phyloP scores from a whole-genome alignment of 2,113 vertebrate species.

The Tragelaphus imberbis region DNA sequence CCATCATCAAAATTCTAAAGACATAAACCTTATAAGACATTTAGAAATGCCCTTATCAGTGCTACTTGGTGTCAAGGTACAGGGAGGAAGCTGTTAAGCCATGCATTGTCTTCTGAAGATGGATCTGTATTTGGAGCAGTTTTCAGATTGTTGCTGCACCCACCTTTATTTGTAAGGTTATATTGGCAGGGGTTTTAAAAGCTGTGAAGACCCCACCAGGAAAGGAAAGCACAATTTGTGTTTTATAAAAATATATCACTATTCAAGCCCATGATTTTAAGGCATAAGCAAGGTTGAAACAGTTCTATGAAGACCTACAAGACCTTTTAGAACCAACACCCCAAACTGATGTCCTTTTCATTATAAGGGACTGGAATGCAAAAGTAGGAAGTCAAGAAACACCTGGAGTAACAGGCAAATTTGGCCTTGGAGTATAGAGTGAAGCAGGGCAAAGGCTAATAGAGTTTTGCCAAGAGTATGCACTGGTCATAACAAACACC shows the following conservation, averaged over 20 bases:
- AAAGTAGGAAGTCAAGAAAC: background rate
- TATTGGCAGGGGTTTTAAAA: background rate
- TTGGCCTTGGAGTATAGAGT: no score
- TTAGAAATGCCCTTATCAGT: slow-evolving; percentile 7
- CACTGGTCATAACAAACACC: background rate
- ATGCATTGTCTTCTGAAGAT: background rate
- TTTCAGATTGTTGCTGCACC: background rate
- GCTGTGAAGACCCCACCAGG: background rate
- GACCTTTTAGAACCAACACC: background rate
- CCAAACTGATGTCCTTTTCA: background rate
- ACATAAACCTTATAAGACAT: background rate
- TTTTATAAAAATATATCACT: background rate
- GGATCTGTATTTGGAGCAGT: background rate
- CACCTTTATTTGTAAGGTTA: background rate
- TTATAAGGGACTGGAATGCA: background rate
- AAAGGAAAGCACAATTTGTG: background rate
- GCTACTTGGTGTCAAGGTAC: background rate
- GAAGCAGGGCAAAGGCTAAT: background rate
- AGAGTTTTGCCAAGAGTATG: background rate
- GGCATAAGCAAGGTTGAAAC: background rate
- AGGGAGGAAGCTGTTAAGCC: background rate
- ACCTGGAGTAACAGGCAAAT: background rate
- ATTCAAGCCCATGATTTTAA: background rate
- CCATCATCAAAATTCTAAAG: slow-evolving; percentile 16
- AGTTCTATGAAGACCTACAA: background rate